Evolutionary conservation across 2,113 vertebrate genomes (phyloP).

Genomic region (Cyanoderma ruficeps): DNA sequence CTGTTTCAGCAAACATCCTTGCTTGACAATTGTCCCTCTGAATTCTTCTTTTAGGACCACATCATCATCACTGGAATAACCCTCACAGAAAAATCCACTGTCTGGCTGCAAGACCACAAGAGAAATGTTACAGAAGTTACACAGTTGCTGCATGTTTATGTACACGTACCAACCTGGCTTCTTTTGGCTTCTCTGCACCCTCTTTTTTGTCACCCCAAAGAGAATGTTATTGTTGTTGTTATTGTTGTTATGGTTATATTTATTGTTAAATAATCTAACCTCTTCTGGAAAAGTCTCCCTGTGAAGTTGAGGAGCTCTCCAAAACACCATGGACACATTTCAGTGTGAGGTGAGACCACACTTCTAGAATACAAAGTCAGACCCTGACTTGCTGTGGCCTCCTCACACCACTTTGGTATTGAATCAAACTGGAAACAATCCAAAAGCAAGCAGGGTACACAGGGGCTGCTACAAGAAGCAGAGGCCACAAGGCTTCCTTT

Average conservation of each 20-base stretch:
- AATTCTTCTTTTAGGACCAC: conserved; percentile 90
- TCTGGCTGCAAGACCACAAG: conserved; percentile 76
- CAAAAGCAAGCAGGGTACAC: neutral
- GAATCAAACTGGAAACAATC: neutral
- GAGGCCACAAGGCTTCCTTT: neutral
- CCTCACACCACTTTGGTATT: neutral
- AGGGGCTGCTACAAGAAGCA: neutral
- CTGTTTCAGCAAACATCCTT: conserved; percentile 96
- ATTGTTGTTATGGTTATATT: neutral
- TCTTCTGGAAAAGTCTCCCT: neutral
- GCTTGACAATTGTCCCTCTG: conserved; percentile 92
- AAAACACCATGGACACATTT: neutral
- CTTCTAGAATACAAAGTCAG: neutral
- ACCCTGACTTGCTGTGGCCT: neutral
- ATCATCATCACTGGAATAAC: conserved; percentile 96
- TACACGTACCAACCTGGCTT: neutral
- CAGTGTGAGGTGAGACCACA: neutral
- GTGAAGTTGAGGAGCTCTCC: neutral
- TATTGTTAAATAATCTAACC: neutral
- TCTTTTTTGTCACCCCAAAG: neutral
- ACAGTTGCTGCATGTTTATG: neutral
- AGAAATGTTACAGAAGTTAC: neutral
- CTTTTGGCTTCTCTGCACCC: neutral
- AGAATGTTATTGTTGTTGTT: neutral
- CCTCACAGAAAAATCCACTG: conserved; percentile 94